Evolutionary conservation across 2,113 vertebrate genomes (phyloP).

Genomic region (Neogale vison): DNA sequence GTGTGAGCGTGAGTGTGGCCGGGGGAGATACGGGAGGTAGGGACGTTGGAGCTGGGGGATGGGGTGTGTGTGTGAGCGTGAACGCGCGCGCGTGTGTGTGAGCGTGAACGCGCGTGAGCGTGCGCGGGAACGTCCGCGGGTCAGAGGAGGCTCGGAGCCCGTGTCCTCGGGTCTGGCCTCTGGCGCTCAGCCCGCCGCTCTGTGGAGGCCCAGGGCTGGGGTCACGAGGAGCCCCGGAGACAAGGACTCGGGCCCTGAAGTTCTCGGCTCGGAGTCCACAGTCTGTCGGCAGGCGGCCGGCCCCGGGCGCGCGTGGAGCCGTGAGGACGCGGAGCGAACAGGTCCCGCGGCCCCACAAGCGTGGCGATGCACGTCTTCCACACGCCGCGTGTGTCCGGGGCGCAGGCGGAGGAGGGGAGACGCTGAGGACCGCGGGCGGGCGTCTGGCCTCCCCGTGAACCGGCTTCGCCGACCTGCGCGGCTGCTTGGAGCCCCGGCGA

Average conservation of each 20-base stretch:
- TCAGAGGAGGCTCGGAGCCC: background rate
- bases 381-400: too few species aligned
- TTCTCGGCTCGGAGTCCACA: background rate
- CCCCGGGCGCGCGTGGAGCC: rapidly evolving
- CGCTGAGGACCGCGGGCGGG: background rate
- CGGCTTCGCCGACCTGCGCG: background rate
- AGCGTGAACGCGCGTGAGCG: rapidly evolving
- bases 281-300: background rate
- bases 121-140: rapidly evolving
- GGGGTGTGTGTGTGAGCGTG: too few species aligned
- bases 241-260: rapidly evolving
- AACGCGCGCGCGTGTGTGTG: background rate
- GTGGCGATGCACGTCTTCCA: background rate
- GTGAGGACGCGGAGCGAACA: rapidly evolving
- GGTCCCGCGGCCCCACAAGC: rapidly evolving
- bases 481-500: background rate
- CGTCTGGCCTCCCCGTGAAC: background rate
- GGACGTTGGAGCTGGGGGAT: too few species aligned
- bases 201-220: background rate
- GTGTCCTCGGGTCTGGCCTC: background rate
- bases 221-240: rapidly evolving
- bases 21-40: too few species aligned
- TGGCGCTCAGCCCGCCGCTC: rapidly evolving
- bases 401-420: too few species aligned
- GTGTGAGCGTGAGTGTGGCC: background rate